A percentile compares a stretch with the other conserved stretches of the same genome.
phyloP scores from a whole-genome alignment of 2,888 invertebrate genomes.

The Eupithecia vulgata region DNA sequence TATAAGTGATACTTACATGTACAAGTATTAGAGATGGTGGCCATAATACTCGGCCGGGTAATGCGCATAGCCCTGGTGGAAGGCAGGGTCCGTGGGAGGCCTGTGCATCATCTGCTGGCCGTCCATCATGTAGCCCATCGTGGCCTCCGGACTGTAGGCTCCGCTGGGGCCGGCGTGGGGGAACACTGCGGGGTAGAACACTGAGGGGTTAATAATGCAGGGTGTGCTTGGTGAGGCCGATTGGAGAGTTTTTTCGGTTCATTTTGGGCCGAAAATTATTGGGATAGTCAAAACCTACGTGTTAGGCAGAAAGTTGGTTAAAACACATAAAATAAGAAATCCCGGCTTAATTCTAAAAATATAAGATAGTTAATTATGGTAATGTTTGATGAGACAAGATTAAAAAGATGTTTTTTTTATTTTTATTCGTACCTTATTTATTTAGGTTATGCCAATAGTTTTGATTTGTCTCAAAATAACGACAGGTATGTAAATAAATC shows the following conservation, averaged over 20 bases:
- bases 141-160: slow-evolving; percentile 97
- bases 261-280: background rate
- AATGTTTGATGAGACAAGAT: no score
- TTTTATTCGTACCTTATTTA: no score
- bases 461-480: no score
- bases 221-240: slow-evolving; percentile 37
- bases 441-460: no score
- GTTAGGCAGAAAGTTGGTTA: background rate
- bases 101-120: slow-evolving; percentile 98
- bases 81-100: slow-evolving; percentile 95
- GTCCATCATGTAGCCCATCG: slow-evolving; percentile 99
- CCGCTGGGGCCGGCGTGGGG: slow-evolving; percentile 97
- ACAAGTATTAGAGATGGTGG: slow-evolving; percentile 93
- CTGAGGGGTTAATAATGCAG: slow-evolving; percentile 79
- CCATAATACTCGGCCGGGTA: slow-evolving; percentile 97
- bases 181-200: slow-evolving; percentile 89
- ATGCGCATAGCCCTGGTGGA: slow-evolving; percentile 95
- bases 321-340: background rate
- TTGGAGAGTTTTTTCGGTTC: background rate
- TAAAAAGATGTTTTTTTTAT: no score
- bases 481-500: background rate
- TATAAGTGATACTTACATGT: slow-evolving; percentile 70
- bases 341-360: no score
- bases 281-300: background rate
- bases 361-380: no score